Percentiles rank a stretch among this genome's conserved stretches.
These are phyloP conservation scores for Lethocerus indicus DNA, from an alignment of 1,140 invertebrate species.

Conservation along the genomic window DNA sequence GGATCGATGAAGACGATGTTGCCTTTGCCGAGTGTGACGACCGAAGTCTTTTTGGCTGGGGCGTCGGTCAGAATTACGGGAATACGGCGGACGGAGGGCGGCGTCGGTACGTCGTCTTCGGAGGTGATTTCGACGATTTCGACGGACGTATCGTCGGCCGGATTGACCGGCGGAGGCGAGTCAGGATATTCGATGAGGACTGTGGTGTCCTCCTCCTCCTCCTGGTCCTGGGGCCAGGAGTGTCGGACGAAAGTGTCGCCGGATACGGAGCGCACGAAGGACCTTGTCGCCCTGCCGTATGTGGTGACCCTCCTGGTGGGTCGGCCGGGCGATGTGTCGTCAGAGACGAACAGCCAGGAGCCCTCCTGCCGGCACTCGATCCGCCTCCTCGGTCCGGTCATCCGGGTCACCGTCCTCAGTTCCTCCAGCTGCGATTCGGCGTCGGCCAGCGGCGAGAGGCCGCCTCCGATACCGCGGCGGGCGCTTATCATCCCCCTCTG, in stretches of 20 bases:
- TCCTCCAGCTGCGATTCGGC: conserved; percentile 12
- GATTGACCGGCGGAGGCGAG: too few relatives aligned
- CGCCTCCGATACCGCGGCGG: too few relatives aligned
- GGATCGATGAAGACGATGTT: conserved; percentile 6
- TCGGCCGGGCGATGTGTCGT: conserved; percentile 1
- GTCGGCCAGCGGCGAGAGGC: conserved; percentile 1
- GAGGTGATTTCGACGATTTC: too few relatives aligned
- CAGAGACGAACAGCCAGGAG: conserved; percentile 9
- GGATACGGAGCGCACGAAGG: conserved; percentile 6
- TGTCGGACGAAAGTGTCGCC: not conserved
- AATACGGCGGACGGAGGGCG: too few relatives aligned
- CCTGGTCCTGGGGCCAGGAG: not conserved
- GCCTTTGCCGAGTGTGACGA: conserved; percentile 8
- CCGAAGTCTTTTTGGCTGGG: conserved; percentile 12
- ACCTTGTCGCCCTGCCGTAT: conserved; percentile 6
- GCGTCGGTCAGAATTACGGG: too few relatives aligned
- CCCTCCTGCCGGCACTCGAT: conserved; percentile 12
- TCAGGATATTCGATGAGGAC: not conserved
- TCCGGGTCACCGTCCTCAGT: conserved; percentile 21
- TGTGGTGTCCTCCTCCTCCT: not conserved
- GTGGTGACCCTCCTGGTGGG: conserved; percentile 8
- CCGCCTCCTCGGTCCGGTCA: conserved; percentile 9
- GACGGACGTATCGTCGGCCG: too few relatives aligned
- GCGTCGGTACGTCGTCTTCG: too few relatives aligned
- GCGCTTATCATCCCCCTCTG: too few relatives aligned